Percentiles rank a stretch among this genome's conserved stretches.
Conservation (phyloP, 2,797 vertebrate species). For the Pangasius sanitwongsei region DNA sequence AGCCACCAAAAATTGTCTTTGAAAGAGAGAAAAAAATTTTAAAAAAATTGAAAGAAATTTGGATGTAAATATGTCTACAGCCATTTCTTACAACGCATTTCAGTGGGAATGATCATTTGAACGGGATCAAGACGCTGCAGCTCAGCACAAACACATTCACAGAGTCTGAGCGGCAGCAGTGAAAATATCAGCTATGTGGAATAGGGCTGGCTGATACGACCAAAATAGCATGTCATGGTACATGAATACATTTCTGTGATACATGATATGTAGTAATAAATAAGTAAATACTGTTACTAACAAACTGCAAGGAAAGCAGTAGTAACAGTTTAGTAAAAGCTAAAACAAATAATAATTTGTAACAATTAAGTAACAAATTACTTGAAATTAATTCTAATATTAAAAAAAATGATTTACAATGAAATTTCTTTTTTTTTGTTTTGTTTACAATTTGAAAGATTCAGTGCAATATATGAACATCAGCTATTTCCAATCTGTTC, state of each 20-base stretch:
- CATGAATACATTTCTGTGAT: neutral
- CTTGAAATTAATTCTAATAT: neutral
- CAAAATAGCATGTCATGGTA: neutral
- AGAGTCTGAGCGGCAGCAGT: neutral
- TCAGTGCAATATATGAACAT: neutral
- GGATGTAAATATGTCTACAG: neutral
- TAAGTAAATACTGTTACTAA: neutral
- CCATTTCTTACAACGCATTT: neutral
- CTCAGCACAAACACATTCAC: neutral
- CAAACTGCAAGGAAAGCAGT: neutral
- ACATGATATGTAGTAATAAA: neutral
- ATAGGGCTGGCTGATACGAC: neutral
- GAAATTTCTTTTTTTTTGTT: neutral
- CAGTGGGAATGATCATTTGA: neutral
- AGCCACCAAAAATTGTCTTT: neutral
- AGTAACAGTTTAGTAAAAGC: neutral
- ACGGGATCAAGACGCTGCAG: conserved; percentile 26
- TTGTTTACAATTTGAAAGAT: neutral
- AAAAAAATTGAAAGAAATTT: neutral
- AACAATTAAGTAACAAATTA: neutral
- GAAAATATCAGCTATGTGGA: neutral
- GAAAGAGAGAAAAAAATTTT: conserved; percentile 1
- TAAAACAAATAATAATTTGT: neutral
- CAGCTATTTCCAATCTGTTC: neutral
- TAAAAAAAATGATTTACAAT: neutral